phyloP scores from a whole-genome alignment of 2,797 vertebrate species.

The Acipenser oxyrinchus region DNA sequence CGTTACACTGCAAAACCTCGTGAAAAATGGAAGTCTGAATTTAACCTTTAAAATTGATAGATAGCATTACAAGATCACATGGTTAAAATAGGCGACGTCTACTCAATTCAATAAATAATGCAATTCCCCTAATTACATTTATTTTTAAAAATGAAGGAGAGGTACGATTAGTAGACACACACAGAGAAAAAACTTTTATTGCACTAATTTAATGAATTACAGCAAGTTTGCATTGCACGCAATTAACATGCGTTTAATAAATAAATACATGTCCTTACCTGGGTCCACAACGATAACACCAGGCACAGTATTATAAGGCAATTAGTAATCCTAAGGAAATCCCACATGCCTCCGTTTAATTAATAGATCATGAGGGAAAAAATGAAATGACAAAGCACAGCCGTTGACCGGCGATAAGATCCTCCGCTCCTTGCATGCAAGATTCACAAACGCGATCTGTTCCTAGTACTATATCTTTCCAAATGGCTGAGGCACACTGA shows the following conservation, averaged over 20 bases:
- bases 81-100: slow-evolving; percentile 38
- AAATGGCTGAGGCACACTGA: slow-evolving; percentile 40
- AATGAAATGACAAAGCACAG: slow-evolving; percentile 44
- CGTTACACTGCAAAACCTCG: slow-evolving; percentile 28
- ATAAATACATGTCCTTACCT: slow-evolving; percentile 54
- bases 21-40: slow-evolving; percentile 27
- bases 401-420: slow-evolving; percentile 60
- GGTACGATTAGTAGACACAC: background rate
- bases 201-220: too few species aligned
- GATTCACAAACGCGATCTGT: slow-evolving; percentile 45
- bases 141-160: slow-evolving; percentile 1
- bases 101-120: slow-evolving; percentile 45
- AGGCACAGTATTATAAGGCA: slow-evolving; percentile 54
- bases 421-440: slow-evolving; percentile 66
- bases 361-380: slow-evolving; percentile 45
- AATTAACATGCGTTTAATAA: too few species aligned
- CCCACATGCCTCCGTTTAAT: slow-evolving; percentile 71
- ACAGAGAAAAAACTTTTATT: background rate
- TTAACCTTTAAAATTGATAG: slow-evolving; percentile 40
- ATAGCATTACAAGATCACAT: slow-evolving; percentile 45
- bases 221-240: too few species aligned
- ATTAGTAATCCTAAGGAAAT: slow-evolving; percentile 46
- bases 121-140: slow-evolving; percentile 31
- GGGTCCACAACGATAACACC: slow-evolving; percentile 60
- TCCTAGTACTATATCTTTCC: slow-evolving; percentile 30